Evolutionary conservation across 2,888 invertebrate genomes (phyloP), one percentile per base, ranked within the genome.

Genomic region (Entomobrya multifasciata): DNA sequence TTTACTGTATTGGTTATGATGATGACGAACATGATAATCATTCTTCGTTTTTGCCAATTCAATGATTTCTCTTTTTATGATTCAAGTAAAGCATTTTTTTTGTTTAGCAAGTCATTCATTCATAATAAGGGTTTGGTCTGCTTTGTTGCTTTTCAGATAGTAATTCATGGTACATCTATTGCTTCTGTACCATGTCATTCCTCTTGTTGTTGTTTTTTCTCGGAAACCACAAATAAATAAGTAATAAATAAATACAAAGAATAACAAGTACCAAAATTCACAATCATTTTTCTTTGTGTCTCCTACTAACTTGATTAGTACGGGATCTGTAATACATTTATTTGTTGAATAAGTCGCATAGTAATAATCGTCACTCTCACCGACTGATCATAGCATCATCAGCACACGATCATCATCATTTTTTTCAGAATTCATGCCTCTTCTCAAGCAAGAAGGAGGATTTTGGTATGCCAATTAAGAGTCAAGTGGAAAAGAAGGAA

Each of bases 391-490:
- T 83, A 62, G 62, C n/a, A n/a, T n/a, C n/a, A n/a, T n/a, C n/a
- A n/a, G n/a, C n/a, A n/a, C n/a, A n/a, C n/a, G n/a, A 47, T 57
- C 65, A 65, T 36, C 17, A 17, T 70, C 49, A 49, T 30, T 17
- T 60, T 22, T 1, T n/a, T 60, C 22, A 25, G 77, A 60, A 44
- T 44, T 13, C 76, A 55, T 77, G 36, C 27, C 52, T 27, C 72
- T 13, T 72, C 49, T 30, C 52, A 52, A 72, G 30, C 30, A 49
- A 41, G 87, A 88, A 87, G 89, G 87, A 87, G 86, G 88, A 47
- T 67, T 85, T 89, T 89, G 90, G 91, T 91, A 90, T 91, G 91
- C 91, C 91, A 91, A 91, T 91, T 91, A 91, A 90, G 90, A 90
- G 88, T 89, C 90, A 90, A 90, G 88, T 90, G 88, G 88, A 88